Conservation (phyloP, 2,888 invertebrate species). For the Cepaea hortensis region DNA sequence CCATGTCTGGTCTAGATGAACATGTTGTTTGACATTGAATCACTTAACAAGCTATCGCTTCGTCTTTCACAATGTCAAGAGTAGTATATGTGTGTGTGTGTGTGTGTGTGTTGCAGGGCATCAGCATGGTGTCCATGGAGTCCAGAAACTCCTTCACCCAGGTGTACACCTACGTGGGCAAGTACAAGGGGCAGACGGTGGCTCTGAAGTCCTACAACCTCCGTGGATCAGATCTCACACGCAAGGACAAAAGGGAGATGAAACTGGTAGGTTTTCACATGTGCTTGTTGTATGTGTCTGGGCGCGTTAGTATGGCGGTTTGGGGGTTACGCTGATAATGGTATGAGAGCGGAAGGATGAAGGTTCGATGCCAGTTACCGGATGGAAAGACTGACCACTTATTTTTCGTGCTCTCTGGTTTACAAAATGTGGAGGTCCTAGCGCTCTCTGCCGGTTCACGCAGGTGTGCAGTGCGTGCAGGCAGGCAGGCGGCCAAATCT, state of each 20-base stretch:
- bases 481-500: too few relatives aligned
- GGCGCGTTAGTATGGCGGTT: too few relatives aligned
- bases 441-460: too few relatives aligned
- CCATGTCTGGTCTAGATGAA: too few relatives aligned
- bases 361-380: too few relatives aligned
- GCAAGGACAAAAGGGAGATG: conserved; percentile 74
- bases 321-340: not conserved
- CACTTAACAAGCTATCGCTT: too few relatives aligned
- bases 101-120: conserved; percentile 34
- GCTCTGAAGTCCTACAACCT: conserved; percentile 72
- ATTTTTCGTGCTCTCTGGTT: too few relatives aligned
- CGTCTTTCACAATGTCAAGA: too few relatives aligned
- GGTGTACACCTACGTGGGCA: conserved; percentile 69
- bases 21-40: too few relatives aligned
- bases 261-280: conserved; percentile 61
- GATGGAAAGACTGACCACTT: too few relatives aligned
- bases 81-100: not conserved
- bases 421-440: too few relatives aligned
- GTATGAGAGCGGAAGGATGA: not conserved
- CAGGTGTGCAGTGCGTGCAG: too few relatives aligned
- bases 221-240: conserved; percentile 66
- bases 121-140: conserved; percentile 63
- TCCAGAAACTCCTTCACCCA: conserved; percentile 71
- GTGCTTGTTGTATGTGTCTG: not conserved
- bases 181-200: conserved; percentile 72